Conservation (phyloP, 35 echinoderm and acorn worm species). For the Apostichopus californicus region DNA sequence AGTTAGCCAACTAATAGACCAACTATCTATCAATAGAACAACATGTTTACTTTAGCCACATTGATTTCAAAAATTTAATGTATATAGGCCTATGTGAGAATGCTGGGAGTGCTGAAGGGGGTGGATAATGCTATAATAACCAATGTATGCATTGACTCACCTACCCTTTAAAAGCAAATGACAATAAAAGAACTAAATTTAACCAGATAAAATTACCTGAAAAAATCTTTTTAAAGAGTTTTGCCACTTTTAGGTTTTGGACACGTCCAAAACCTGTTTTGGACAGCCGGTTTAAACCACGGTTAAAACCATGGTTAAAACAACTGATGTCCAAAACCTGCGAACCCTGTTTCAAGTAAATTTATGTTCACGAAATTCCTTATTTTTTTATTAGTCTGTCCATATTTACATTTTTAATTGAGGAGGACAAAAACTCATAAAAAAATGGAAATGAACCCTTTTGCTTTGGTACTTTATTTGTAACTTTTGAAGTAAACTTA, state of each 20-base stretch:
- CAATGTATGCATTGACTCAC: not conserved
- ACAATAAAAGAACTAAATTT: not conserved
- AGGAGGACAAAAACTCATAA: no score
- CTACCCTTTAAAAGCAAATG: not conserved
- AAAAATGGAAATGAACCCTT: no score
- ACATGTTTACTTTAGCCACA: no score
- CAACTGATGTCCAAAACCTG: slow-evolving; percentile 28
- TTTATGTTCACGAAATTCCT: no score
- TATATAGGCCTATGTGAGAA: not conserved
- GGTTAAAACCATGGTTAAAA: slow-evolving; percentile 41
- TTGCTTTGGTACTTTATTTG: no score
- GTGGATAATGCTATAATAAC: not conserved
- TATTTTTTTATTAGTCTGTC: no score
- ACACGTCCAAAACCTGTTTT: slow-evolving; percentile 45
- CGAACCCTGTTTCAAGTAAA: not conserved
- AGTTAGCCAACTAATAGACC: not conserved
- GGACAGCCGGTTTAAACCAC: slow-evolving; percentile 47
- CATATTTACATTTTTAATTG: no score
- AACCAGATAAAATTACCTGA: not conserved
- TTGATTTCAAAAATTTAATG: no score
- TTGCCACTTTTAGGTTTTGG: slow-evolving; percentile 11
- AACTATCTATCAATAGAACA: no score
- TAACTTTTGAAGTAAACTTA: no score
- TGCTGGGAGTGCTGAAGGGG: not conserved
- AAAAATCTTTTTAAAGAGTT: not conserved